Percentiles rank a stretch among this genome's conserved stretches.
These are phyloP conservation scores for Dexiosoma caninum DNA, from an alignment of 2,888 invertebrate genomes.

Conservation along the genomic window DNA sequence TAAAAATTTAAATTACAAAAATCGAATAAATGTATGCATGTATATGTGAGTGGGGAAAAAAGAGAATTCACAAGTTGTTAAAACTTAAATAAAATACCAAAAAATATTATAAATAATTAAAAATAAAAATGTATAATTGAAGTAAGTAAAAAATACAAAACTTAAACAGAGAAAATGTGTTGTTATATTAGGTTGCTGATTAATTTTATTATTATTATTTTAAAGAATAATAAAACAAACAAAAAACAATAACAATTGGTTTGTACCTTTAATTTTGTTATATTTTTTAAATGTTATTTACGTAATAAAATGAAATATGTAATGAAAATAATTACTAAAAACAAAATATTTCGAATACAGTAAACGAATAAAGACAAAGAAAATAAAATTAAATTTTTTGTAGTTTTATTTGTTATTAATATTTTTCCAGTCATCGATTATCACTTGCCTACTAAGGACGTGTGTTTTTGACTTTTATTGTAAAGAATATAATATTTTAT, in stretches of 20 bases:
- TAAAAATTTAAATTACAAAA: conserved; percentile 19
- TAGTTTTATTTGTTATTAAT: conserved; percentile 35
- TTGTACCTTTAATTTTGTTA: conserved; percentile 59
- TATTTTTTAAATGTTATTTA: conserved; percentile 60
- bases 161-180: conserved; percentile 20
- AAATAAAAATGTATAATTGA: conserved; percentile 15
- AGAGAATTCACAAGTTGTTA: conserved; percentile 51
- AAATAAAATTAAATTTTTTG: conserved; percentile 10
- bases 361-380: conserved; percentile 39
- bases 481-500: too few species aligned
- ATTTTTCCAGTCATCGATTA: too few species aligned
- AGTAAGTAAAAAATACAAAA: conserved; percentile 25
- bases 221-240: conserved; percentile 10
- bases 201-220: conserved; percentile 12
- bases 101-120: conserved; percentile 26
- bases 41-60: conserved; percentile 31
- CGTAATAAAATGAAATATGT: too few species aligned
- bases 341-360: conserved; percentile 43
- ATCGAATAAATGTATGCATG: not conserved
- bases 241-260: conserved; percentile 35
- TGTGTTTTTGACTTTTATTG: too few species aligned
- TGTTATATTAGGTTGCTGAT: conserved; percentile 36
- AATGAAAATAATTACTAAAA: conserved; percentile 1
- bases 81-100: conserved; percentile 30
- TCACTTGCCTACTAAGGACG: too few species aligned